Percentiles rank a stretch among this genome's conserved stretches.
Conservation (phyloP, 2,888 invertebrate species). For the Amphipyra tragopoginis region DNA sequence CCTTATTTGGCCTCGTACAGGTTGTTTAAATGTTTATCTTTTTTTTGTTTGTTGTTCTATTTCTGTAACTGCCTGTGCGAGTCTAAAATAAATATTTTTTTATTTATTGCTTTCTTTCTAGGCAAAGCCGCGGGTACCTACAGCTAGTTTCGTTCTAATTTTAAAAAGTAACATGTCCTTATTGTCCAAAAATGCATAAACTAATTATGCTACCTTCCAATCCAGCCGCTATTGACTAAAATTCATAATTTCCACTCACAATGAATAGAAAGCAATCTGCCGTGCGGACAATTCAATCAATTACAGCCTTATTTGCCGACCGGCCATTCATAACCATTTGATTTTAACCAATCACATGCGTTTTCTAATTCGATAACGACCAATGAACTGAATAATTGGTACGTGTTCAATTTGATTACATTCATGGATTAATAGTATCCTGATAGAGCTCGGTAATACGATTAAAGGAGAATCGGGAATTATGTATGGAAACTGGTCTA, state of each 20-base stretch:
- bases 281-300: slow-evolving; percentile 46
- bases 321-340: slow-evolving; percentile 39
- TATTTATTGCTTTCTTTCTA: no score
- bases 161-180: no score
- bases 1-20: no score
- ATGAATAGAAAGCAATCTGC: slow-evolving; percentile 32
- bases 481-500: no score
- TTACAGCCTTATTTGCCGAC: slow-evolving; percentile 34
- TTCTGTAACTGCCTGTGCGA: no score
- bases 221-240: not conserved
- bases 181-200: not conserved
- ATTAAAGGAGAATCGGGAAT: no score
- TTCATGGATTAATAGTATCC: slow-evolving; percentile 26
- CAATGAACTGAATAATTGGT: slow-evolving; percentile 36
- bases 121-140: no score
- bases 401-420: slow-evolving; percentile 32
- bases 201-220: not conserved
- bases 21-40: no score
- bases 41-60: no score
- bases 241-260: slow-evolving; percentile 5
- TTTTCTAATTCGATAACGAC: slow-evolving; percentile 30
- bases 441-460: not conserved
- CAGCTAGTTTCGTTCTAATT: no score
- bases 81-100: no score
- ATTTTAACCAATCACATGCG: slow-evolving; percentile 45